phyloP scores from a whole-genome alignment of 2,888 invertebrate genomes.

The Lasioglossum vierecki region DNA sequence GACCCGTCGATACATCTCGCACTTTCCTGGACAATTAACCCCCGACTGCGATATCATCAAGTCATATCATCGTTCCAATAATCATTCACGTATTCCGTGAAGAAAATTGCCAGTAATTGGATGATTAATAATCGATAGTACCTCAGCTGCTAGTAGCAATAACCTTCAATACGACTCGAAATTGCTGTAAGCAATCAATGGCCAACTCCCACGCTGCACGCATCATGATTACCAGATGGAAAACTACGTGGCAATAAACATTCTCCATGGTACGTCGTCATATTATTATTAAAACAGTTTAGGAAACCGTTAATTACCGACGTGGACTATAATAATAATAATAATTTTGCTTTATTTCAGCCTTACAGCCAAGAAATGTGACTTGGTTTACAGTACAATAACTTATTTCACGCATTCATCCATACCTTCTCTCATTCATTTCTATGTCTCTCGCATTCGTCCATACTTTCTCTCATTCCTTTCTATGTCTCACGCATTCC shows the following conservation, averaged over 20 bases:
- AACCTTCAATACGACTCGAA: constrained; percentile 5
- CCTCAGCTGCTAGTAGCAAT: neutral
- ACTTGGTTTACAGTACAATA: no score
- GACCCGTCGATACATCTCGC: constrained; percentile 63
- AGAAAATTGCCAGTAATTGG: constrained; percentile 63
- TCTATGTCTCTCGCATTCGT: no score
- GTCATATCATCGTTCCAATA: constrained; percentile 48
- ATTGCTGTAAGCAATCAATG: neutral
- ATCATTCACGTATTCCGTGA: constrained; percentile 41
- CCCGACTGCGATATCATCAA: constrained; percentile 59
- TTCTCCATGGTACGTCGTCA: neutral
- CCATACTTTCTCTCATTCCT: no score
- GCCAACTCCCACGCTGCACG: neutral
- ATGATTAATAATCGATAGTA: constrained; percentile 55
- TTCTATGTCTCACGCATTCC: no score
- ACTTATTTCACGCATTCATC: no score
- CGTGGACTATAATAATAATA: neutral
- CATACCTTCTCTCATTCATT: no score
- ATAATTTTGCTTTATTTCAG: no score
- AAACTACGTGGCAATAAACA: neutral
- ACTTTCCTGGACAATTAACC: constrained; percentile 58
- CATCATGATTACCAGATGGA: neutral
- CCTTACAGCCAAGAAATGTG: no score
- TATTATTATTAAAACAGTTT: neutral
- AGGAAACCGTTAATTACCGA: neutral